A percentile compares a stretch with the other conserved stretches of the same genome.
Evolutionary conservation across 2,113 vertebrate genomes (phyloP).

Genomic region (Equus przewalskii): DNA sequence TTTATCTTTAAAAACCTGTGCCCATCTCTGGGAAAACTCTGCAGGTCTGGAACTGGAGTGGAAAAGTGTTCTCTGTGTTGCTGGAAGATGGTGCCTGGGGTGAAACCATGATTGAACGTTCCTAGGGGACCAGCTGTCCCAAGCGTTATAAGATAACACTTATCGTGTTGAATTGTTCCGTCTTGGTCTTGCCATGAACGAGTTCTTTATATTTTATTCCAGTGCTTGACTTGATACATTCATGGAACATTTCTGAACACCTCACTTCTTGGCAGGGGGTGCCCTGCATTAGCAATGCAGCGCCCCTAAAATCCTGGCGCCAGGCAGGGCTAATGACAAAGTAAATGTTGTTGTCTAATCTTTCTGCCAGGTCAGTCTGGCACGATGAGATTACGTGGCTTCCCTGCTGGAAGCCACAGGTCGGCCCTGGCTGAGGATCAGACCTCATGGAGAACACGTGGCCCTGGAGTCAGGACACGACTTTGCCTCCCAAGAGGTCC

Average conservation of each 20-base stretch:
- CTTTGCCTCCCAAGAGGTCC: no score
- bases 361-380: background rate
- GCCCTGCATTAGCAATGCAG: background rate
- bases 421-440: no score
- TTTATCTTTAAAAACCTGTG: background rate
- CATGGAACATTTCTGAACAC: background rate
- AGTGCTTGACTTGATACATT: background rate
- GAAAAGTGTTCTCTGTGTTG: background rate
- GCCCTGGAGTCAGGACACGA: no score
- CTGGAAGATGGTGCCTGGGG: background rate
- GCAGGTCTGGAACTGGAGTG: background rate
- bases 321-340: background rate
- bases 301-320: background rate
- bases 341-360: background rate
- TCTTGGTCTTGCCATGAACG: background rate
- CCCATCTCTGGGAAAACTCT: background rate
- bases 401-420: background rate
- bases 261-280: background rate
- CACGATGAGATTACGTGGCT: background rate
- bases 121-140: background rate
- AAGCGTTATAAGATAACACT: background rate
- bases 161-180: rapidly evolving
- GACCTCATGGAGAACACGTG: no score
- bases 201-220: background rate
- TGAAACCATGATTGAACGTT: background rate